Conservation (phyloP, 2,888 invertebrate species). For the Chrysolina oricalcia region DNA sequence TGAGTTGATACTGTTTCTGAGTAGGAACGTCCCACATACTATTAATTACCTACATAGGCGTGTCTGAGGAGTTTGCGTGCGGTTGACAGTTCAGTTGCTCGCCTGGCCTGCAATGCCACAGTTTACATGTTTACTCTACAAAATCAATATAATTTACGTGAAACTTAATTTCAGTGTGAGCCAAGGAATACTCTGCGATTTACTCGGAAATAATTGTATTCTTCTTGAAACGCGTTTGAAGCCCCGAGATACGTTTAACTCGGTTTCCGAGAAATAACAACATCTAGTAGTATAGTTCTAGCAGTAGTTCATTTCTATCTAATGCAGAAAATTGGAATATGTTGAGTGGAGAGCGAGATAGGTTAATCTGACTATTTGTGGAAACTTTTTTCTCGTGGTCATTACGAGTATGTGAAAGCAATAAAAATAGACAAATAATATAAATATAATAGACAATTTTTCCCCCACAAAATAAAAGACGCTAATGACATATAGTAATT, state of each 20-base stretch:
- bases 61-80: constrained; percentile 46
- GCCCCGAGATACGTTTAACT: constrained; percentile 21
- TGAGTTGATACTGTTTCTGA: not conserved
- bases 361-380: not conserved
- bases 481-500: too few relatives aligned
- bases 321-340: not conserved
- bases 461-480: too few relatives aligned
- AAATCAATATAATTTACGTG: constrained; percentile 50
- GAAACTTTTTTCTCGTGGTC: not conserved
- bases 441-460: not conserved
- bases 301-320: not conserved
- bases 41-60: constrained; percentile 38
- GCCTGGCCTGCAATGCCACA: constrained; percentile 42
- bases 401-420: not conserved
- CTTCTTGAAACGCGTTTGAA: constrained; percentile 7
- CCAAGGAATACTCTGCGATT: constrained; percentile 8
- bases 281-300: not conserved
- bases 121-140: constrained; percentile 48
- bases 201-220: constrained; percentile 12
- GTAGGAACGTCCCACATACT: constrained; percentile 34
- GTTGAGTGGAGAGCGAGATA: not conserved
- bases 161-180: constrained; percentile 21
- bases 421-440: not conserved
- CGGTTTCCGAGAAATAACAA: constrained; percentile 2
- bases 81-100: constrained; percentile 48